Evolutionary conservation across 2,888 invertebrate genomes (phyloP).

Genomic region (Augochlorella aurata): DNA sequence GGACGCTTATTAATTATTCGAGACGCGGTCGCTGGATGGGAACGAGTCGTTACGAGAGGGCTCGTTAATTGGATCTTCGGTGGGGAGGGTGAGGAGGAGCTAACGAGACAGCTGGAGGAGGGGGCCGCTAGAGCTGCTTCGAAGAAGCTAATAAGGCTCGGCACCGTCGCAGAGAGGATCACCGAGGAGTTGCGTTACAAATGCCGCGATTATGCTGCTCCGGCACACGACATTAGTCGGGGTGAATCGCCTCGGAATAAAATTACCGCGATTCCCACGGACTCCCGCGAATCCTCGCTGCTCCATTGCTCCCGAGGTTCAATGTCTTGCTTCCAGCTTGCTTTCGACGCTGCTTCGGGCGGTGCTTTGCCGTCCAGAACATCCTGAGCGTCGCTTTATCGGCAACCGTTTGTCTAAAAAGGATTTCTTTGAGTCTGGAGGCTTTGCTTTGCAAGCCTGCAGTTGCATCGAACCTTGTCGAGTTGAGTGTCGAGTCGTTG

Average conservation of each 20-base stretch:
- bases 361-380: no score
- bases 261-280: neutral
- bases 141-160: slow-evolving; percentile 19
- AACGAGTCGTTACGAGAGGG: slow-evolving; percentile 6
- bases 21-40: slow-evolving; percentile 9
- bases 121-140: neutral
- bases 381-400: no score
- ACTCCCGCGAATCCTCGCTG: neutral
- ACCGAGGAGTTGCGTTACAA: slow-evolving; percentile 5
- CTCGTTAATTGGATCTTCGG: slow-evolving; percentile 12
- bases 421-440: no score
- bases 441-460: no score
- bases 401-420: no score
- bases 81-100: neutral
- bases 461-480: no score
- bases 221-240: neutral
- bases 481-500: no score
- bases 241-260: slow-evolving; percentile 20
- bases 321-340: neutral
- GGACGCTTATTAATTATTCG: slow-evolving; percentile 6
- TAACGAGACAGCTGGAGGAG: neutral
- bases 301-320: neutral
- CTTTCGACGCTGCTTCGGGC: neutral
- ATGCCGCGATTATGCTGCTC: slow-evolving; percentile 23
- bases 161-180: neutral